Evolutionary conservation across 2,797 vertebrate species (phyloP), one percentile per base, ranked within the genome.

Genomic region (Agapornis canus): DNA sequence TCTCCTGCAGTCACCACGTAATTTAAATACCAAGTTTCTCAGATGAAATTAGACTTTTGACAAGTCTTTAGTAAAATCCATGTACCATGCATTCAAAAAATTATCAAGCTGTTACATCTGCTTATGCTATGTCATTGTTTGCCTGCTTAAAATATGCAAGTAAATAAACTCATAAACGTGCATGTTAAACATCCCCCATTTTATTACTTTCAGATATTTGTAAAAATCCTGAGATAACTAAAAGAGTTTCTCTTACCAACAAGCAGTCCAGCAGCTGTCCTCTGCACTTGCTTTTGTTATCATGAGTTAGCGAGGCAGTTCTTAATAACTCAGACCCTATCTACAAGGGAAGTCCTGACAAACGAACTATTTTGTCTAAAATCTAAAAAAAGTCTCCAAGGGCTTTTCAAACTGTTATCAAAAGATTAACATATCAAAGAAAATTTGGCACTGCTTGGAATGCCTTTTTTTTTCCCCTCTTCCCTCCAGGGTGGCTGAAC

Each of bases 301-400:
- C 92, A 95, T n/a, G 69, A 79, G 87, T 87, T 86, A 86, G 85
- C 9, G 86, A 96, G 82, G 85, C 97, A 68, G 73, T 59, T 94
- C 92, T 97, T 97, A 96, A 94, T 92, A 95, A 96, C 87, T 20
- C 85, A 76, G 92, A 91, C 93, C 84, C 96, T 97, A 98, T 95
- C 97, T 96, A 93, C 73, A 96, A 91, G 95, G 97, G 90, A 98
- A 96, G 96, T 97, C 97, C 97, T 97, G 95, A 93, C 96, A 97
- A 97, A 96, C 96, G 96, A 98, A 97, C 97, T 97, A 97, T 97
- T 97, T 97, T 97, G 97, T 97, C 96, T 97, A 90, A 97, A 96
- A 94, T 93, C 95, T 97, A 96, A 92, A 92, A 96, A 96, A 97
- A 95, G 95, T 96, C 96, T 97, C 97, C 90, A 94, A 96, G 94